Evolutionary conservation across 2,113 vertebrate genomes (phyloP).

Genomic region (Romanogobio albipinnatus): DNA sequence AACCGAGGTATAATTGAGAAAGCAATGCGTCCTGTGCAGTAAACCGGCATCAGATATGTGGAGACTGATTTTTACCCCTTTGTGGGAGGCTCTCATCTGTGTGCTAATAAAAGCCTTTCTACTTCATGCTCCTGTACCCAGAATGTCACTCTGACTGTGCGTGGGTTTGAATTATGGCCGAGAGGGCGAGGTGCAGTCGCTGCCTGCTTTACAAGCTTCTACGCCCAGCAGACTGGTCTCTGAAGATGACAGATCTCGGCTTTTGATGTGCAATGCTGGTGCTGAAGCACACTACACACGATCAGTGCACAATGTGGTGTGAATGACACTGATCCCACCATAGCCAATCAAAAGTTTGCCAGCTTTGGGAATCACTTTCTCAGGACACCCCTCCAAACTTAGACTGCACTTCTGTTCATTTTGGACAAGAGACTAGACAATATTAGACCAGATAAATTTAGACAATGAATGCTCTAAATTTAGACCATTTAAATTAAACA

Average conservation of each 20-base stretch:
- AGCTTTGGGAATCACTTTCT: background rate
- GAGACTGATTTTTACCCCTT: constrained; percentile 12
- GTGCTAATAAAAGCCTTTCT: constrained; percentile 66
- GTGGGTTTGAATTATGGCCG: constrained; percentile 71
- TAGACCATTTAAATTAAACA: background rate
- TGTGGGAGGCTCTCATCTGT: constrained; percentile 34
- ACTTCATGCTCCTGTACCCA: constrained; percentile 71
- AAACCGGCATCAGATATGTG: background rate
- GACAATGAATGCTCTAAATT: background rate
- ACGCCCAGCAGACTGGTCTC: constrained; percentile 36
- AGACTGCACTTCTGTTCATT: background rate
- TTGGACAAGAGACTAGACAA: background rate
- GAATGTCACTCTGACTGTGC: constrained; percentile 66
- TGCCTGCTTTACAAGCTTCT: constrained; percentile 43
- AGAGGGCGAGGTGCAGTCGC: background rate
- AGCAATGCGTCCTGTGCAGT: background rate
- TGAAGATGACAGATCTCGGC: constrained; percentile 52
- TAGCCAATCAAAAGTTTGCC: background rate
- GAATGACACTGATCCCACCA: background rate
- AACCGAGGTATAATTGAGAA: constrained; percentile 24
- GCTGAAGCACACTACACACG: background rate
- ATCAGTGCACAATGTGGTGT: background rate
- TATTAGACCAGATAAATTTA: background rate
- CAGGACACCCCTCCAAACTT: background rate
- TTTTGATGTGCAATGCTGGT: constrained; percentile 57